Conservation (phyloP, 2,888 invertebrate genomes). For the Epistrophe grossulariae region DNA sequence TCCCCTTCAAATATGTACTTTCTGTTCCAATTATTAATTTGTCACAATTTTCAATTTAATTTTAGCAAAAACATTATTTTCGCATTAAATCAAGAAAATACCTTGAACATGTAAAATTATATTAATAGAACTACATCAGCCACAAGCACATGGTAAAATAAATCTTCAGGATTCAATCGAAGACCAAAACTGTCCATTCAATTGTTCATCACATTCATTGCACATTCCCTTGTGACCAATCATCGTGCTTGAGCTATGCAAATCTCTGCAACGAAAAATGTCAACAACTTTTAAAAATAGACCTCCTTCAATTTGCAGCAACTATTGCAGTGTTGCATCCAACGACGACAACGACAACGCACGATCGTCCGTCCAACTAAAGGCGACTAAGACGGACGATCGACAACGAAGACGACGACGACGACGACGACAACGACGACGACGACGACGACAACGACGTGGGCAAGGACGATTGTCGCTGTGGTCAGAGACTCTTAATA, state of each 20-base stretch:
- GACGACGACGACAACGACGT: background rate
- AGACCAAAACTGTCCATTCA: slow-evolving; percentile 40
- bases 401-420: background rate
- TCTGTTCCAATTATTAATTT: too few relatives aligned
- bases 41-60: too few relatives aligned
- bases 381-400: background rate
- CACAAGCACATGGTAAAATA: background rate
- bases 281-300: slow-evolving; percentile 56
- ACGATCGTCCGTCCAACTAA: background rate
- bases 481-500: slow-evolving; percentile 68
- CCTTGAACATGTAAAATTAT: background rate
- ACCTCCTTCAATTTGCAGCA: slow-evolving; percentile 25
- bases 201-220: slow-evolving; percentile 52
- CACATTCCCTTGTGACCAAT: slow-evolving; percentile 40
- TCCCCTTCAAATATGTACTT: too few relatives aligned
- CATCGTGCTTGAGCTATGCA: slow-evolving; percentile 44
- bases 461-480: slow-evolving; percentile 54
- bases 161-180: slow-evolving; percentile 5
- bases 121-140: background rate
- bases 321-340: background rate
- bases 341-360: background rate
- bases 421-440: background rate
- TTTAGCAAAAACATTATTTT: too few relatives aligned
- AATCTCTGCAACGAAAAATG: slow-evolving; percentile 45
- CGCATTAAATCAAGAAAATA: too few relatives aligned